Percentiles rank a stretch among this genome's conserved stretches.
Conservation (phyloP, 2,797 vertebrate species). For the Paguma larvata region DNA sequence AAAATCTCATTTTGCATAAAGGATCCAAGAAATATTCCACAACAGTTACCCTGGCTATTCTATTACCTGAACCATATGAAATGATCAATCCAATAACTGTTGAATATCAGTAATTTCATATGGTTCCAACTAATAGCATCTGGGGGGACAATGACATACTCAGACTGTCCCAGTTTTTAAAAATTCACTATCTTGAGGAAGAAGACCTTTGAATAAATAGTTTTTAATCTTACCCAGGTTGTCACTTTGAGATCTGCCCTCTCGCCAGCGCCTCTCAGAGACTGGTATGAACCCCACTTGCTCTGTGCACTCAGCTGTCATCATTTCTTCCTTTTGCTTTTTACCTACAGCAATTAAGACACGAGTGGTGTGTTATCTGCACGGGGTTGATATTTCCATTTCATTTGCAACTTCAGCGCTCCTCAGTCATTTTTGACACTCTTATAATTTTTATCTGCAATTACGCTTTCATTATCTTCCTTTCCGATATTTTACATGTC, state of each 20-base stretch:
- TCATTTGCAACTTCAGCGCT: slow-evolving; percentile 75
- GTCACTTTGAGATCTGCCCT: slow-evolving; percentile 31
- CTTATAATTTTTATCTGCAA: slow-evolving; percentile 82
- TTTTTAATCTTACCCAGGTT: background rate
- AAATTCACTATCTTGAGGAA: slow-evolving; percentile 1
- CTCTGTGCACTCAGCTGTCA: background rate
- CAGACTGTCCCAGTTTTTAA: background rate
- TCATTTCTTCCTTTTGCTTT: slow-evolving; percentile 44
- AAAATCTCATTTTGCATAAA: background rate
- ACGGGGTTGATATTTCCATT: slow-evolving; percentile 75
- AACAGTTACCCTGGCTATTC: background rate
- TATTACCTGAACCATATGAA: background rate
- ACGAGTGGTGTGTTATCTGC: slow-evolving; percentile 51
- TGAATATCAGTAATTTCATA: background rate
- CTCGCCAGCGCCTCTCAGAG: slow-evolving; percentile 32
- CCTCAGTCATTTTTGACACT: slow-evolving; percentile 81
- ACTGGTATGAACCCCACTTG: background rate
- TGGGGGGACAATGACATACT: background rate
- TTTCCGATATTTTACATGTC: slow-evolving; percentile 78
- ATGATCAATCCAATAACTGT: background rate
- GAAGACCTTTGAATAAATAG: background rate
- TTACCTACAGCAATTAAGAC: slow-evolving; percentile 74
- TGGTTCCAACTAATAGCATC: background rate
- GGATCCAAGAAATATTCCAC: slow-evolving; percentile 17
- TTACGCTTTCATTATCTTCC: slow-evolving; percentile 81